Conservation (phyloP, 2,113 vertebrate species). For the Pardalotus punctatus region DNA sequence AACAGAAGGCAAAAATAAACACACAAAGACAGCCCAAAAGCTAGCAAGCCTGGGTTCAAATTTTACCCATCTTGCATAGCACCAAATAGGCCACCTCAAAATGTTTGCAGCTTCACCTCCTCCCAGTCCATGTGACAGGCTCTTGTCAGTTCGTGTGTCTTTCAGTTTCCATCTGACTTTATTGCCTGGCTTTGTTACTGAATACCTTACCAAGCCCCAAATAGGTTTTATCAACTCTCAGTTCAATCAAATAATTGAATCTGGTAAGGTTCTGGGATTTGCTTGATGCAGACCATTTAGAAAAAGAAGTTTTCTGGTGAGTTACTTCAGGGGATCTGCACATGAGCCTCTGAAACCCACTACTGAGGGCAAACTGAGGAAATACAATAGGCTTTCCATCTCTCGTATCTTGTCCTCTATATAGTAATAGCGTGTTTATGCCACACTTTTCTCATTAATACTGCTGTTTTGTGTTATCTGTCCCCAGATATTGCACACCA, state of each 20-base stretch:
- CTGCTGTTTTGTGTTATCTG: neutral
- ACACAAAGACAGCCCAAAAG: neutral
- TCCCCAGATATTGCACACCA: neutral
- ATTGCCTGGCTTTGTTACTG: neutral
- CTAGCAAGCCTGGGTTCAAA: neutral
- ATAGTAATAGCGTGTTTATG: neutral
- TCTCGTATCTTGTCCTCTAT: neutral
- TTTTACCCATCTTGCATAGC: neutral
- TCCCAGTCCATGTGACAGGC: neutral
- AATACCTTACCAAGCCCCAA: neutral
- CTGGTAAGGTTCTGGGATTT: neutral
- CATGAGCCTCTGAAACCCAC: neutral
- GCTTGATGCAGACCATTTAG: neutral
- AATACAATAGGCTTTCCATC: neutral
- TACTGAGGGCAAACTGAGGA: neutral
- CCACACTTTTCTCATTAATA: neutral
- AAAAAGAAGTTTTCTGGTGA: neutral
- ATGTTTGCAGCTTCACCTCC: neutral
- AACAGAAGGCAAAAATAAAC: constrained; percentile 6
- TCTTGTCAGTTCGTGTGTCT: neutral
- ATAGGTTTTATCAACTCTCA: neutral
- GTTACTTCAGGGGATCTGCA: neutral
- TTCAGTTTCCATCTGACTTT: neutral
- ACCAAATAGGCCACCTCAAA: neutral
- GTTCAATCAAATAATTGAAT: neutral